Conservation (phyloP, 2,888 invertebrate species). For the Heteromyza rotundicornis region DNA sequence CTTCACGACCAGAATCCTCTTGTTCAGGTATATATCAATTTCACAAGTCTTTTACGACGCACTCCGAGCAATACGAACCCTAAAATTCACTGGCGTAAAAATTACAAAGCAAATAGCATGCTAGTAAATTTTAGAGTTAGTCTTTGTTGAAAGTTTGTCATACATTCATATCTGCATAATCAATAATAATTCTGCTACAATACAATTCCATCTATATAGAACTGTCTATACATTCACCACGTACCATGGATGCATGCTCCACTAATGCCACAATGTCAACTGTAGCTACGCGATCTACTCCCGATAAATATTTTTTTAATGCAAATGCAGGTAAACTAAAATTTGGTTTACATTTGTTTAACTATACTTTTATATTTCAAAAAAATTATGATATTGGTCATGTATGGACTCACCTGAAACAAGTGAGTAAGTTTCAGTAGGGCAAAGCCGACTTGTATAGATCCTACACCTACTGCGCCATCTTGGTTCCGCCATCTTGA, state of each 20-base stretch:
- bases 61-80: too few species aligned
- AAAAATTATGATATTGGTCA: too few species aligned
- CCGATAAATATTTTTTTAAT: slow-evolving; percentile 36
- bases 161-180: not conserved
- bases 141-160: not conserved
- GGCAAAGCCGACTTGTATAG: too few species aligned
- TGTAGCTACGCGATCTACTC: slow-evolving; percentile 35
- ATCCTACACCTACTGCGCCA: too few species aligned
- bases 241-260: slow-evolving; percentile 47
- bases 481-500: too few species aligned
- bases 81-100: not conserved
- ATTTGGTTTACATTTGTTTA: too few species aligned
- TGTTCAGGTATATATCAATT: slow-evolving; percentile 61
- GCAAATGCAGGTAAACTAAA: slow-evolving; percentile 36
- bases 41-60: too few species aligned
- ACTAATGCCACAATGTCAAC: slow-evolving; percentile 44
- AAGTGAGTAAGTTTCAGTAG: too few species aligned
- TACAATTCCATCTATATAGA: too few species aligned
- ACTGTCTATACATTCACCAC: slow-evolving; percentile 50
- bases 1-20: slow-evolving; percentile 48
- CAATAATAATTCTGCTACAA: too few species aligned
- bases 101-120: not conserved
- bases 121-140: not conserved
- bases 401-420: too few species aligned
- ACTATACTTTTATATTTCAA: too few species aligned